A percentile compares a stretch with the other conserved stretches of the same genome.
These are phyloP conservation scores for Geopemphigus sp. DNA, from an alignment of 1,140 invertebrate genomes.

Conservation along the genomic window DNA sequence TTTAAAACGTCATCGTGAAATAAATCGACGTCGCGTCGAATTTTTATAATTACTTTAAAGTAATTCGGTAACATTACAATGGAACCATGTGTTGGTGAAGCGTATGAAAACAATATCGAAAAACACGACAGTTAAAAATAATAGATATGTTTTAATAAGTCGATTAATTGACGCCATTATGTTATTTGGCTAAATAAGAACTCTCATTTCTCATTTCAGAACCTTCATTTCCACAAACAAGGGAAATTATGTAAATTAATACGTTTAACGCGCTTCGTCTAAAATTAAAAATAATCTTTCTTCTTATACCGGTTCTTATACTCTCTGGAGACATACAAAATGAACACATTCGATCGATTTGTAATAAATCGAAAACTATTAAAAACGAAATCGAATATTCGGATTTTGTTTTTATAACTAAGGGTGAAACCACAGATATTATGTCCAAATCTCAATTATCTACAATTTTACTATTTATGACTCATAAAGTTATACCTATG, in stretches of 20 bases:
- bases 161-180: not conserved
- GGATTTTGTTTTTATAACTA: too few relatives aligned
- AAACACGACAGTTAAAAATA: not conserved
- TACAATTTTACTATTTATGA: too few relatives aligned
- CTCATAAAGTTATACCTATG: too few relatives aligned
- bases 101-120: conserved; percentile 15
- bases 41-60: conserved; percentile 16
- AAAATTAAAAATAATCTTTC: conserved; percentile 55
- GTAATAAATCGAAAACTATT: too few relatives aligned
- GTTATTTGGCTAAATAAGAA: conserved; percentile 5
- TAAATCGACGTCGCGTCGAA: not conserved
- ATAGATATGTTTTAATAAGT: conserved; percentile 5
- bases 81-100: not conserved
- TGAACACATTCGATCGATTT: too few relatives aligned
- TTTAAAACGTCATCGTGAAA: conserved; percentile 23
- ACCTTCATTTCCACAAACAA: not conserved
- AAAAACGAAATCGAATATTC: too few relatives aligned
- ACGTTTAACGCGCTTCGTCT: conserved; percentile 54
- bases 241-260: conserved; percentile 21
- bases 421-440: too few relatives aligned
- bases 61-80: conserved; percentile 7
- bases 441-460: too few relatives aligned
- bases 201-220: too few relatives aligned
- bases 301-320: too few relatives aligned
- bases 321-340: too few relatives aligned